Evolutionary conservation across 1,140 invertebrate genomes (phyloP), one percentile per base, ranked within the genome.

Genomic region (Cydia strobilella): DNA sequence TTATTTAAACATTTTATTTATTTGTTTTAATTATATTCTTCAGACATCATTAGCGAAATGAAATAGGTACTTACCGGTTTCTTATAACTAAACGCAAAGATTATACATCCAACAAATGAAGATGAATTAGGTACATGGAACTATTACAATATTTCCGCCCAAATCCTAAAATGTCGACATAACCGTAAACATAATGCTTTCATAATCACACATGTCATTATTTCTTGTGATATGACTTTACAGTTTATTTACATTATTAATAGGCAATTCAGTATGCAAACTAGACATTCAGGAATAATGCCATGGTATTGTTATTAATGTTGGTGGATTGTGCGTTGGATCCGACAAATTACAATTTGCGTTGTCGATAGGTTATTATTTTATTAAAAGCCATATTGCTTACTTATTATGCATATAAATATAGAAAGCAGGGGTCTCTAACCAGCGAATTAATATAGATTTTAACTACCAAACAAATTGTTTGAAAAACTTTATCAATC

Each of bases 201-300:
- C 18, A n/a, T 51, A 59, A 59, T 59, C n/a, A 59, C 54, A 59
- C 54, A 59, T 59, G 20, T 59, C 18, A 59, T 59, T 59, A 59
- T 23, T 23, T 23, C 54, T 23, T 20, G 20, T 23, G 51, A 59
- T 59, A 23, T 59, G 20, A 59, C 54, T 59, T 59, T 59, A 18
- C 51, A 18, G 18, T 23, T 3, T 59, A 59, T 59, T 59, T 59
- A 59, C 54, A 59, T 59, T 59, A 59, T 59, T 59, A 59, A 59
- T 59, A 59, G 54, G 7, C 54, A 59, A 59, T 59, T 59, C 23
- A 59, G 54, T 59, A 59, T 59, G 54, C 20, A 59, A 59, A 59
- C 54, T 59, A 59, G 54, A 59, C 54, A 23, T 59, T 12, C n/a
- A 59, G 54, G 54, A 54, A 23, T 59, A 59, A 10, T 54, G 48